Base-by-base conservation (phyloP, 64 coral and sea anemone species). In the Montipora efflorescens region DNA sequence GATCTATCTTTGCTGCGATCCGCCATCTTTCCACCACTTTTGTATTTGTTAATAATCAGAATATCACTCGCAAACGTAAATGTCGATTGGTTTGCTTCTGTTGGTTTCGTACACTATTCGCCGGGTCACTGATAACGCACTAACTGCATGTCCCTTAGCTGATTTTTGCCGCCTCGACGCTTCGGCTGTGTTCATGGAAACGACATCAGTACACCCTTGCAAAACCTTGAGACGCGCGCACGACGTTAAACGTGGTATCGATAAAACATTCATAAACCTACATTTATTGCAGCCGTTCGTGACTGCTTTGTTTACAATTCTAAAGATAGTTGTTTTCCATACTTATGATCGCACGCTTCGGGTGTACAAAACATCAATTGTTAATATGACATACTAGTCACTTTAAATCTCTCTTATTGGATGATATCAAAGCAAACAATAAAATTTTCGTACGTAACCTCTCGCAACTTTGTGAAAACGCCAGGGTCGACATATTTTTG, bases 1-100 rank as follows among this genome's bases (percentile, higher is more conserved):
- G 93, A 86, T 87, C 89, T 93, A 47, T 98, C 74, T 75, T 84
- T 75, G 46, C 90, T 87, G 1, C 64, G 47, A 9, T 98, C 96
- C 90, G 90, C 90, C 96, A 98, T 98, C 79, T 95, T 98, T 82
- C n/a, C 48, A 19, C 80, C 81, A 79, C 96, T 95, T 93, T 80
- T 98, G 96, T 79, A 83, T 11, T 95, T 71, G 75, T 68, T 95
- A 98, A 93, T 95, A 90, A 90, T 79, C 61, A 79, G 92, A 90
- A 88, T 87, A 97, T 94, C 87, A 86, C 82, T 89, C 77, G 78
- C 66, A 88, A 78, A 64, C 69, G 79, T n/a, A 59, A 61, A 89
- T 48, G 59, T 78, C 96, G 89, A 97, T 92, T 92, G 93, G 96
- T 59, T 88, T 69, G 21, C 80, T 88, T 58, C 87, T 67, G 87